Evolutionary conservation across 2,888 invertebrate genomes (phyloP).

Genomic region (Tiliacea citrago): DNA sequence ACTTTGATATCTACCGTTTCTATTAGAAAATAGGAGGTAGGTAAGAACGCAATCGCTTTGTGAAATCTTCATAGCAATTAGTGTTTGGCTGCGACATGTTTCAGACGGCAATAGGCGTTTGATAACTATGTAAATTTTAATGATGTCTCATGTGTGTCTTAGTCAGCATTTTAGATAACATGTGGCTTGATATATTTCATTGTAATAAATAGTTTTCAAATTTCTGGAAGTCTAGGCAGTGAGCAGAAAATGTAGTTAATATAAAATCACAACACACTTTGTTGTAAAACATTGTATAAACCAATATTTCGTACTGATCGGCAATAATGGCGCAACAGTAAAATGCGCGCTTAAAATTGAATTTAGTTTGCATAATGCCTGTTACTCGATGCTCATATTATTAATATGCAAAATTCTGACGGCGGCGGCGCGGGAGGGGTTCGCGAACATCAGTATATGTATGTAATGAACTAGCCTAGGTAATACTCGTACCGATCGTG

Average conservation of each 20-base stretch:
- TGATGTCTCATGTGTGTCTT: too few species aligned
- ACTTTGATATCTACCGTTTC: too few species aligned
- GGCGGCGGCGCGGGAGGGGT: not conserved
- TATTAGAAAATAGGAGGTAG: too few species aligned
- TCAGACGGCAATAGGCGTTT: too few species aligned
- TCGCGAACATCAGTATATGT: slow-evolving; percentile 23
- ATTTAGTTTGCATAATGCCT: slow-evolving; percentile 54
- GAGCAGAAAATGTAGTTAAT: not conserved
- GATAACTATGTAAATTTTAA: too few species aligned
- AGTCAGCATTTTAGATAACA: too few species aligned
- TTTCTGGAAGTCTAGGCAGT: not conserved
- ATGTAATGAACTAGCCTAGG: slow-evolving; percentile 1
- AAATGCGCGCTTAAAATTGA: slow-evolving; percentile 53
- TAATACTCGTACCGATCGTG: not conserved
- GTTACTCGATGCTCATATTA: slow-evolving; percentile 42
- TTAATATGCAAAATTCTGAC: slow-evolving; percentile 56
- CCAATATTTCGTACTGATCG: slow-evolving; percentile 16
- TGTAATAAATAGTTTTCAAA: too few species aligned
- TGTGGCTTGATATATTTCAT: too few species aligned
- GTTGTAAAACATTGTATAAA: not conserved
- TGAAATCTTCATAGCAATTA: too few species aligned
- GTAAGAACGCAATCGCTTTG: too few species aligned
- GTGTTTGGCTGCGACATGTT: too few species aligned
- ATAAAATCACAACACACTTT: not conserved
- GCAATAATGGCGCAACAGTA: slow-evolving; percentile 27